These are phyloP conservation scores for Diarsia brunnea DNA, from an alignment of 2,888 invertebrate species.

Conservation along the genomic window DNA sequence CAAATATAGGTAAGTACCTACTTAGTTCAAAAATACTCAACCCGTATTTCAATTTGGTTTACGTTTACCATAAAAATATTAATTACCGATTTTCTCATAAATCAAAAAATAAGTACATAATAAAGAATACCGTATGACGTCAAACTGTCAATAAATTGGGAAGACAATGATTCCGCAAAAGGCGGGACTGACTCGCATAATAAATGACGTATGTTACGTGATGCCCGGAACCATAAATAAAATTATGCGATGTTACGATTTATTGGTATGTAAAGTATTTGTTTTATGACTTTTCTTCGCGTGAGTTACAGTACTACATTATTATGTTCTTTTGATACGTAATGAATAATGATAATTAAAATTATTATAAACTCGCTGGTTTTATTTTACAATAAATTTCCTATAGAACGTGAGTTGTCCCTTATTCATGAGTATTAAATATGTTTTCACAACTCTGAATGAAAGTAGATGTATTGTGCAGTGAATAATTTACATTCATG, in stretches of 20 bases:
- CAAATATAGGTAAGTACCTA: neutral
- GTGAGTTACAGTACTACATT: neutral
- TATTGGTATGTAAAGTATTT: constrained; percentile 11
- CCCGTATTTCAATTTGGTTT: neutral
- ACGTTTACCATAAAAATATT: neutral
- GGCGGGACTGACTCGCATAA: constrained; percentile 31
- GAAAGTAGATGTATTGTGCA: neutral
- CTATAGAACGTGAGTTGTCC: too few species aligned
- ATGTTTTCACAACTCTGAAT: neutral
- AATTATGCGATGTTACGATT: constrained; percentile 12
- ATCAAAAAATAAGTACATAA: constrained; percentile 3
- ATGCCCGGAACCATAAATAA: constrained; percentile 18
- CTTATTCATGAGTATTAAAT: neutral
- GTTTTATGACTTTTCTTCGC: constrained; percentile 24
- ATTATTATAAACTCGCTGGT: neutral
- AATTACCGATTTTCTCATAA: neutral
- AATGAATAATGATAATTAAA: neutral
- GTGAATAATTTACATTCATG: too few species aligned
- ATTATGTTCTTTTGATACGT: neutral
- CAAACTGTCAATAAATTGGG: constrained; percentile 43
- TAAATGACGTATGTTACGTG: constrained; percentile 16
- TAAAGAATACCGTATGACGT: constrained; percentile 43
- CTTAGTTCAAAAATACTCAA: neutral
- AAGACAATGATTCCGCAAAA: constrained; percentile 56
- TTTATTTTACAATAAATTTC: neutral